Conservation (phyloP, 2,797 vertebrate species). For the Cercopithecus neglectus region DNA sequence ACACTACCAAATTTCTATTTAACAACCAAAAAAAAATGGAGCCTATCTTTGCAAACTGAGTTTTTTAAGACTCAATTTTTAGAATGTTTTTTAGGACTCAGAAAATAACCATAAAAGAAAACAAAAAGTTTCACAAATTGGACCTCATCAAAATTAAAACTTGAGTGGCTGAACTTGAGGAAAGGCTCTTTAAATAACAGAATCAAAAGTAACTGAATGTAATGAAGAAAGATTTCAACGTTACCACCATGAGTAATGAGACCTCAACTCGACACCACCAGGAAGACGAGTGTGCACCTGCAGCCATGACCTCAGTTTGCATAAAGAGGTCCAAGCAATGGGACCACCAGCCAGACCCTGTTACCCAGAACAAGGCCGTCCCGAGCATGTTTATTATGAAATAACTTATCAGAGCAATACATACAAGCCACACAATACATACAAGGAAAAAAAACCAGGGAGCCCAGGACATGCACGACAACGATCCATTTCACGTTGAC, state of each 20-base stretch:
- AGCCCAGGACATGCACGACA: not conserved
- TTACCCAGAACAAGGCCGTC: not conserved
- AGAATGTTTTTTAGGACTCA: not conserved
- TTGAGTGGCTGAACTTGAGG: not conserved
- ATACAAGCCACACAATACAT: too few relatives aligned
- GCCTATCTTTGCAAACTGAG: not conserved
- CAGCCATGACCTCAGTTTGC: not conserved
- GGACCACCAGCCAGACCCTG: not conserved
- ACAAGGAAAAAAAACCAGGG: not conserved
- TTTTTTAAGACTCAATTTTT: not conserved
- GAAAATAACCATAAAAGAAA: not conserved
- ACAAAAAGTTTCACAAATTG: not conserved
- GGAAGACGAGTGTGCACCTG: not conserved
- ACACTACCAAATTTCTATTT: not conserved
- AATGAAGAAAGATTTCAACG: not conserved
- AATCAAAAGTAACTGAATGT: not conserved
- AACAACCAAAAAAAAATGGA: not conserved
- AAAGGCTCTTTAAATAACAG: not conserved
- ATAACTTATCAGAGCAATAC: not conserved
- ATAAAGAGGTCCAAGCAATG: not conserved
- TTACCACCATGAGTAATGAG: not conserved
- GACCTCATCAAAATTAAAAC: not conserved
- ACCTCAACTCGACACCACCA: not conserved
- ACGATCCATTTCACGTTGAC: rapidly evolving
- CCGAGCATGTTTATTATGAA: not conserved